Base-by-base conservation (phyloP, 2,797 vertebrate species). In the Trachurus trachurus region DNA sequence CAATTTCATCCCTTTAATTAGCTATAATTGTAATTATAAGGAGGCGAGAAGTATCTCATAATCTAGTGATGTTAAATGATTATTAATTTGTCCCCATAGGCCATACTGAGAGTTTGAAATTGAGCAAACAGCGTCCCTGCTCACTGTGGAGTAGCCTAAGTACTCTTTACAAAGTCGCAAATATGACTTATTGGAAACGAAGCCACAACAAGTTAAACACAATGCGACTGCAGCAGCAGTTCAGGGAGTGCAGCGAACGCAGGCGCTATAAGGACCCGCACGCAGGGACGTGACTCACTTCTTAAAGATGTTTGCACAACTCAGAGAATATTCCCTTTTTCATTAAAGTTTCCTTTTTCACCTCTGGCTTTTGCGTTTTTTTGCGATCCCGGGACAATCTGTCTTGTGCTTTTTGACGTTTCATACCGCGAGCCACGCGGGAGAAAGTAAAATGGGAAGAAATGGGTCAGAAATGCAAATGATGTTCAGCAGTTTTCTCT, bases 381-480 rank as follows among this genome's bases (percentile, higher is more conserved):
- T 34, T 60, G 57, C 44, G 72, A 60, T 60, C 31, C 45, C 31
- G 19, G 19, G 19, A n/a, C 60, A 31, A 74, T 42, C 44, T 22
- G 45, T 17, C n/a, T 17, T 7, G 3, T 67, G 19, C 37, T 26
- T 74, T 37, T 66, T 5, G 31, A 34, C 19, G 19, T 40, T 42
- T 67, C 47, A 3, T n/a, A n/a, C 19, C 19, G 31, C 31, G 5
- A 34, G 5, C 31, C 31, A 5, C 31, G 31, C 31, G 31, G 31
- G 31, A 34, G 31, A 34, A 34, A 34, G 31, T 34, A 34, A 26
- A 26, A 26, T 26, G 26, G 26, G 26, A 26, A 26, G 26, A 73
- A 65, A 65, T 47, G 71, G 54, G 61, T 62, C 40, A 65, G 39
- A 64, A 26, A 65, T 74, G 40, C 16, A 39, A 44, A 71, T 62